Evolutionary conservation across 2,113 vertebrate genomes (phyloP).

Genomic region (Aegotheles bennettii): DNA sequence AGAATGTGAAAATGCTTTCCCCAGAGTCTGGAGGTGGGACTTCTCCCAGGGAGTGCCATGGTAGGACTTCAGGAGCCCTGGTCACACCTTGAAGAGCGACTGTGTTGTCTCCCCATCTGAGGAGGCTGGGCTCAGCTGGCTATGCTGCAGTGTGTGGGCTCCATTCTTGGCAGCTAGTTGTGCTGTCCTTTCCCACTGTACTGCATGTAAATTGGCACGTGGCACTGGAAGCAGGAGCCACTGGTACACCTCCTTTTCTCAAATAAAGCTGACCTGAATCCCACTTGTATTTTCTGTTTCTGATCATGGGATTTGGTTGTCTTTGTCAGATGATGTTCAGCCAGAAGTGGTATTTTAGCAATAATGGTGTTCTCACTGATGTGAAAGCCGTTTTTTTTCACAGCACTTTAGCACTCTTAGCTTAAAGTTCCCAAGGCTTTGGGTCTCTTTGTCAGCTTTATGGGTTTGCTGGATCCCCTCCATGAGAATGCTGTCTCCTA

Average conservation of each 20-base stretch:
- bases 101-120: not conserved
- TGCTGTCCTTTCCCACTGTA: not conserved
- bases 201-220: not conserved
- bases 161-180: not conserved
- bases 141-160: not conserved
- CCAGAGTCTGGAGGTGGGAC: not conserved
- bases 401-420: not conserved
- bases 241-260: not conserved
- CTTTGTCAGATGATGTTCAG: not conserved
- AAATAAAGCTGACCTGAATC: not conserved
- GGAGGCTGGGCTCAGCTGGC: fast-evolving
- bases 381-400: not conserved
- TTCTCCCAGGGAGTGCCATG: fast-evolving
- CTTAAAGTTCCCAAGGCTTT: not conserved
- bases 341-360: not conserved
- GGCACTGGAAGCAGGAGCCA: not conserved
- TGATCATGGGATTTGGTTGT: not conserved
- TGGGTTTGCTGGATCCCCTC: not conserved
- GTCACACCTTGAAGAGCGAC: not conserved
- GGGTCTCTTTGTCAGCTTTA: not conserved
- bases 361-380: not conserved
- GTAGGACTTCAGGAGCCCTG: not conserved
- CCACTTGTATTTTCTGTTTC: not conserved
- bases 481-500: not conserved
- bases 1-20: not conserved